Conservation (phyloP, 1,140 invertebrate genomes). For the Diabrotica undecimpunctata region DNA sequence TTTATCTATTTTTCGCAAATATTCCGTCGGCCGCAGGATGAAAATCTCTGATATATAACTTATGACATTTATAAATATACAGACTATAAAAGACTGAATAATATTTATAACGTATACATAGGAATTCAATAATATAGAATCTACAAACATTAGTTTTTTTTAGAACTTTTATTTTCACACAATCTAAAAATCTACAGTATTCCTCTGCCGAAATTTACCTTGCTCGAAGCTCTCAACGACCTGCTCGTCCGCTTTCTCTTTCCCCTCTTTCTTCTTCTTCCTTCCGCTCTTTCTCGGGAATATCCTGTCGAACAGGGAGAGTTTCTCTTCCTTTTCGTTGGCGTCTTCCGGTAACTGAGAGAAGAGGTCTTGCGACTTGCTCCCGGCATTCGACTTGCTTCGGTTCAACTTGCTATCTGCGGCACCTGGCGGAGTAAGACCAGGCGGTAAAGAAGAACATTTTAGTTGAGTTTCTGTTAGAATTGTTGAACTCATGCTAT, state of each 20-base stretch:
- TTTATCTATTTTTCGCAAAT: no score
- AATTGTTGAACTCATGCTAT: constrained; percentile 34
- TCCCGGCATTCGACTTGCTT: constrained; percentile 46
- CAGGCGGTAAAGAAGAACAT: constrained; percentile 64
- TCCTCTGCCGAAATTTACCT: background rate
- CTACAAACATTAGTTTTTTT: no score
- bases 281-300: constrained; percentile 62
- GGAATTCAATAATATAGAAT: no score
- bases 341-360: constrained; percentile 31
- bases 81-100: no score
- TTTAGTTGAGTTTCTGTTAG: constrained; percentile 57
- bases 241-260: constrained; percentile 39
- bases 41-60: no score
- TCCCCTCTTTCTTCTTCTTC: constrained; percentile 53
- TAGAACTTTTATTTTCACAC: no score
- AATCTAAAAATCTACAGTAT: no score
- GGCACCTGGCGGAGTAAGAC: constrained; percentile 52
- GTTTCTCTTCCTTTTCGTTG: constrained; percentile 52
- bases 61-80: no score
- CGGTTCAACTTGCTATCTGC: constrained; percentile 51
- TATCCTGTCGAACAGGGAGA: constrained; percentile 63
- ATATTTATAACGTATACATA: no score
- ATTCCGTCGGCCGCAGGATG: no score
- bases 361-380: constrained; percentile 43
- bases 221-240: background rate